These are phyloP conservation scores for Clarias laeviceps DNA, from an alignment of 2,797 vertebrate species.

Conservation along the genomic window DNA sequence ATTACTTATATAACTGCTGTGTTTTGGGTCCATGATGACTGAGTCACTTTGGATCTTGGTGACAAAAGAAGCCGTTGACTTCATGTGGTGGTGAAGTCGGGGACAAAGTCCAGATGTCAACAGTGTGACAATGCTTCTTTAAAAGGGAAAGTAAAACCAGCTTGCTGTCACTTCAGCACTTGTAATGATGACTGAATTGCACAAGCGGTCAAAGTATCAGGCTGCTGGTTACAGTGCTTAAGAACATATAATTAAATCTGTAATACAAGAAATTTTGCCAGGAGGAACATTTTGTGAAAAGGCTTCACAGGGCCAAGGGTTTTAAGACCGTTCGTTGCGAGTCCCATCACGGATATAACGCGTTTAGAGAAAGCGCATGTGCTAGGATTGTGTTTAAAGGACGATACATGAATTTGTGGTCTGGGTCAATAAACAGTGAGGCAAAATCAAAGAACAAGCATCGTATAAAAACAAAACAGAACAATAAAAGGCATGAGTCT, in stretches of 20 bases:
- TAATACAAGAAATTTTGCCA: not conserved
- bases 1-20: constrained; percentile 36
- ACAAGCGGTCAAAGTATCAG: not conserved
- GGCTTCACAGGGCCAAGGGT: not conserved
- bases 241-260: constrained; percentile 9
- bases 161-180: constrained; percentile 2
- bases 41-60: constrained; percentile 38
- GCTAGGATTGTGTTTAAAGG: not conserved
- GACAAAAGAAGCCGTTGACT: constrained; percentile 37
- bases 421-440: not conserved
- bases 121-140: not conserved
- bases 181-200: not conserved
- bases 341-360: not conserved
- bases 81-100: constrained; percentile 13
- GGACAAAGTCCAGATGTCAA: constrained; percentile 9
- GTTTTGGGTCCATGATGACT: not conserved
- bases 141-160: constrained; percentile 17
- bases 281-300: not conserved
- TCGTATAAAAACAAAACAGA: not conserved
- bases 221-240: not conserved
- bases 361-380: not conserved
- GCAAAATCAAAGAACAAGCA: not conserved
- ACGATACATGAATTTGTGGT: not conserved
- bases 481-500: too few relatives aligned
- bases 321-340: not conserved